Conservation (phyloP, 2,113 vertebrate genomes). For the Pygoscelis adeliae region DNA sequence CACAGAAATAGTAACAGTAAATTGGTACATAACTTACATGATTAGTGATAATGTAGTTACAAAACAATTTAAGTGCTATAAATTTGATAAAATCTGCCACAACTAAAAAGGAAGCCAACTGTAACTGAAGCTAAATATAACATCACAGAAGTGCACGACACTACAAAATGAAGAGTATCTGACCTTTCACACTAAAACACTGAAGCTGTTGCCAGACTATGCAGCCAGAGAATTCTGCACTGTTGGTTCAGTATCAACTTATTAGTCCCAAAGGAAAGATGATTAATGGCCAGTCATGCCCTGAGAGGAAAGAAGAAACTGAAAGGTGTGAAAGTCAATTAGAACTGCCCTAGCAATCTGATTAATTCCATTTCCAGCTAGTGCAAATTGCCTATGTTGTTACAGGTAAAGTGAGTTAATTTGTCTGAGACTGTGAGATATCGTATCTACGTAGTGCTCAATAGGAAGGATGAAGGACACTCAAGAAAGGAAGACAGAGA, state of each 20-base stretch:
- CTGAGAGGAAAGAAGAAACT: neutral
- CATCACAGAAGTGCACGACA: neutral
- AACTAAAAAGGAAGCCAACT: neutral
- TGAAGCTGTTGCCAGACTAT: neutral
- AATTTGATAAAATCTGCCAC: neutral
- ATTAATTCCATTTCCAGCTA: neutral
- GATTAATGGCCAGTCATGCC: neutral
- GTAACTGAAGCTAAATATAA: neutral
- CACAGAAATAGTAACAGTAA: neutral
- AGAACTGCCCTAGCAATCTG: neutral
- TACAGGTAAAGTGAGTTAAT: neutral
- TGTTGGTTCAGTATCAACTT: neutral
- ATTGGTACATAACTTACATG: neutral
- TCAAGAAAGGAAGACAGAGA: neutral
- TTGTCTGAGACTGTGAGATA: neutral
- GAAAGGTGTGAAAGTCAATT: neutral
- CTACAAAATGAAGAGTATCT: neutral
- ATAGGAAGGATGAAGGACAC: neutral
- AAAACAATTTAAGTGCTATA: neutral
- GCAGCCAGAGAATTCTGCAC: neutral
- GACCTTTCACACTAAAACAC: neutral
- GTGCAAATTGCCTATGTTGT: fast-evolving
- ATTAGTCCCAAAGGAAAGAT: neutral
- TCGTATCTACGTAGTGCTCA: neutral
- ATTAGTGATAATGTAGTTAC: neutral